Evolutionary conservation across 2,888 invertebrate species (phyloP), one percentile per base, ranked within the genome.

Genomic region (Entomobrya proxima): DNA sequence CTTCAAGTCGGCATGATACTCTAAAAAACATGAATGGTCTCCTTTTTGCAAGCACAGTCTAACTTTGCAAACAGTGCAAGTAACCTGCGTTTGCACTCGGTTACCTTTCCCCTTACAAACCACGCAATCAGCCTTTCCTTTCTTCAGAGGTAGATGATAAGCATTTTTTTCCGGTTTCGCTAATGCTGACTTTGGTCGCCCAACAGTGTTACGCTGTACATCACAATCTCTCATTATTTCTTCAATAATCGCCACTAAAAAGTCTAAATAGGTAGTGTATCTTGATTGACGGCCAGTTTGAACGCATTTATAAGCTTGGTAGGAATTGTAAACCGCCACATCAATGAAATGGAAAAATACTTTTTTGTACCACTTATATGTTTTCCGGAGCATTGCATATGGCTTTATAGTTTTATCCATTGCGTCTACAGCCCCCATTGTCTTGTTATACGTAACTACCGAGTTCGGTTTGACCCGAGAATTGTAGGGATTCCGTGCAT

Each of bases 321-420:
- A 78, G 9, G 78, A n/a, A 27, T 88, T 87, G 61, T 76, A 87
- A 0, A 87, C n/a, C 0, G 80, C 78, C 5, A 84, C 5, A 35
- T 80, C 74, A 7, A 86, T 47, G 0, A 87, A 27, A 30, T 88
- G 58, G 47, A 86, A 87, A 24, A 69, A 79, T 4, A 86, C 47
- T 79, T 88, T 88, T 58, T 67, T 80, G 50, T 87, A 88, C 88
- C 88, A 88, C 40, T 88, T 88, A 7, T 64, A 47, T 0, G 80
- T 35, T 72, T 88, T 88, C 9, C 87, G 61, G 24, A 50, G 30
- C 4, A 18, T 13, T n/a, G 47, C 13, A 13, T 82, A 76, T 2
- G 81, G 47, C 3, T 58, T 37, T 5, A 85, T 27, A 24, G 67
- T 64, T 24, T 40, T 64, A 21, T 88, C 88, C 5, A 44, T 30